Conservation (phyloP, 2,888 invertebrate genomes). For the Erynnis tages region DNA sequence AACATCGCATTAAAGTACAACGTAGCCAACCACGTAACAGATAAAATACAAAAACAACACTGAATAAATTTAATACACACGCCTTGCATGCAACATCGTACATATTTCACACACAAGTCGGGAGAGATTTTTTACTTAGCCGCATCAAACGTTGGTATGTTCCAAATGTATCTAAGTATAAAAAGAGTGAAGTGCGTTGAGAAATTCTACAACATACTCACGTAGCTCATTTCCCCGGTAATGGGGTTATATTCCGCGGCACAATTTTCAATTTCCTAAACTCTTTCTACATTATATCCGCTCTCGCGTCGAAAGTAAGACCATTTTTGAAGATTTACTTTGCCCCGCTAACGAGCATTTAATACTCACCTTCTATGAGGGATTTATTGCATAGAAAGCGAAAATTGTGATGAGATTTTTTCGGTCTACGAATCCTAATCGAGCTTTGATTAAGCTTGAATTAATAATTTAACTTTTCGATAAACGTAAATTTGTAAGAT, state of each 20-base stretch:
- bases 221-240: slow-evolving; percentile 78
- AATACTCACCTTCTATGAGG: slow-evolving; percentile 29
- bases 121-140: slow-evolving; percentile 20
- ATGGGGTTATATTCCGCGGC: slow-evolving; percentile 76
- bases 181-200: slow-evolving; percentile 39
- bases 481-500: too few relatives aligned
- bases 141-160: slow-evolving; percentile 23
- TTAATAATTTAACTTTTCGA: too few relatives aligned
- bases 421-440: not conserved
- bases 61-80: slow-evolving; percentile 18
- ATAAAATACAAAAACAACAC: not conserved
- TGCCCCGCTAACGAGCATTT: slow-evolving; percentile 33
- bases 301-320: slow-evolving; percentile 49
- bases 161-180: slow-evolving; percentile 26
- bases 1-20: too few relatives aligned
- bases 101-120: slow-evolving; percentile 12
- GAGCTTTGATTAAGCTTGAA: not conserved
- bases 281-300: slow-evolving; percentile 68
- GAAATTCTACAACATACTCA: slow-evolving; percentile 70
- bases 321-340: slow-evolving; percentile 40
- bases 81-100: slow-evolving; percentile 20
- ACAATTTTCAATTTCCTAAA: slow-evolving; percentile 79
- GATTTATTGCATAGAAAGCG: slow-evolving; percentile 23
- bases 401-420: slow-evolving; percentile 20
- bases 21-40: not conserved